Evolutionary conservation across 2,797 vertebrate species (phyloP), one percentile per base, ranked within the genome.

Genomic region (Ctenochaetus hawaiiensis): DNA sequence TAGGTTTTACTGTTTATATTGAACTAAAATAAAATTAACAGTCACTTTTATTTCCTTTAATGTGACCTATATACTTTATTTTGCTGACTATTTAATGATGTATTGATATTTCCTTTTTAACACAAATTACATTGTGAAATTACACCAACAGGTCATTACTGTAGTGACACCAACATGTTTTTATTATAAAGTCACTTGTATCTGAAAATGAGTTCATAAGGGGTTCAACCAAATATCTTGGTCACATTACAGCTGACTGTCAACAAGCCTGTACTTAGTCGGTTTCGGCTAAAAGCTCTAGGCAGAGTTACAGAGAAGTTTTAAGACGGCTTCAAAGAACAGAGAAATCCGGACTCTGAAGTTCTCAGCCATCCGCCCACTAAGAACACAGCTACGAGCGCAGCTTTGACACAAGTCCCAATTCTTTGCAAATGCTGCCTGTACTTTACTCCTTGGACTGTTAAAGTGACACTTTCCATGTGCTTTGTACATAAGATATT

Each of bases 401-500:
- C 2, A 4, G 12, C 23, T 41, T 48, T 39, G 39, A 39, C 39
- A 39, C 18, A 66, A 47, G 59, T 53, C 26, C 44, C 37, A 18
- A 23, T 7, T 65, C n/a, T 57, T 59, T 66, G 1, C 8, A 37
- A 44, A 43, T 20, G 47, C 51, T 47, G 60, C 26, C 26, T 59
- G 17, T 0, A 5, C 10, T 56, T 49, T 26, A 49, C n/a, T n/a
- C 26, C 22, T 17, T 2, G 30, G 2, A 18, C 8, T 20, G 5
- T 22, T 34, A 56, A 54, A 5, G 20, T 45, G 58, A 47, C 22
- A 20, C 11, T 9, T 64, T 69, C 26, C 13, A 26, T 56, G 56
- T 26, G 41, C 45, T 58, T 56, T 60, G 63, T 7, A 30, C 73
- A 6, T 30, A 5, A 71, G 22, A 56, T 16, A 9, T 69, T 64